phyloP scores from a whole-genome alignment of 2,888 invertebrate genomes.

The Thera britannica region DNA sequence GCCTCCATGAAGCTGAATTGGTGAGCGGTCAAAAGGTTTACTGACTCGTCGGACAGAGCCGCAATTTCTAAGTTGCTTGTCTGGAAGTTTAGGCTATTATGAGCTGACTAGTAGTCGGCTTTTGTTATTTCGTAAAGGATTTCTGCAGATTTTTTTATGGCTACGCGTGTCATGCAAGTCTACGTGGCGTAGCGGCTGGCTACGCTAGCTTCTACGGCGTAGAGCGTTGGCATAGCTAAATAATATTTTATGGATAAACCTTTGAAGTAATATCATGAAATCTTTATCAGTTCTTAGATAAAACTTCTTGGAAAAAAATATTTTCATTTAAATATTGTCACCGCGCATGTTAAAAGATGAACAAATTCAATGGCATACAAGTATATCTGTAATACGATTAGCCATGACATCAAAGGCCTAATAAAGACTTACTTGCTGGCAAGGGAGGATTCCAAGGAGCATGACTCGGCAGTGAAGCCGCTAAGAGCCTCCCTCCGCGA shows the following conservation, averaged over 20 bases:
- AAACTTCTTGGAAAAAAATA: too few relatives aligned
- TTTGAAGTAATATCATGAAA: too few relatives aligned
- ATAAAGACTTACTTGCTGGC: constrained; percentile 37
- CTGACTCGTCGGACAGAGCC: constrained; percentile 72
- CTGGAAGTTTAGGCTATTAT: constrained; percentile 24
- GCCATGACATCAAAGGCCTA: constrained; percentile 22
- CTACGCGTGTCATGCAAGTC: neutral
- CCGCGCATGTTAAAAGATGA: too few relatives aligned
- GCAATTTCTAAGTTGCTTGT: constrained; percentile 46
- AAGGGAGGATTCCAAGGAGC: constrained; percentile 52
- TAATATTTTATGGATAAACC: too few relatives aligned
- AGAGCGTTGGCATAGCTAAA: neutral
- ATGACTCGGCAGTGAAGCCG: constrained; percentile 63
- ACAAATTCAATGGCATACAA: too few relatives aligned
- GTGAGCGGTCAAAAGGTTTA: constrained; percentile 84
- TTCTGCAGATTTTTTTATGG: neutral
- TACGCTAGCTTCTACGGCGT: constrained; percentile 14
- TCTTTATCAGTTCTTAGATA: too few relatives aligned
- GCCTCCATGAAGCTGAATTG: constrained; percentile 84
- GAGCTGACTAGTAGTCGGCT: constrained; percentile 5
- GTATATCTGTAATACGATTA: constrained; percentile 16
- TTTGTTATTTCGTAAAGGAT: constrained; percentile 5
- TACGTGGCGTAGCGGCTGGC: constrained; percentile 7
- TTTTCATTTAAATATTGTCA: too few relatives aligned
- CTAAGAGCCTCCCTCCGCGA: constrained; percentile 58